phyloP scores from a whole-genome alignment of 2,888 invertebrate species.

The Andrena praecox region DNA sequence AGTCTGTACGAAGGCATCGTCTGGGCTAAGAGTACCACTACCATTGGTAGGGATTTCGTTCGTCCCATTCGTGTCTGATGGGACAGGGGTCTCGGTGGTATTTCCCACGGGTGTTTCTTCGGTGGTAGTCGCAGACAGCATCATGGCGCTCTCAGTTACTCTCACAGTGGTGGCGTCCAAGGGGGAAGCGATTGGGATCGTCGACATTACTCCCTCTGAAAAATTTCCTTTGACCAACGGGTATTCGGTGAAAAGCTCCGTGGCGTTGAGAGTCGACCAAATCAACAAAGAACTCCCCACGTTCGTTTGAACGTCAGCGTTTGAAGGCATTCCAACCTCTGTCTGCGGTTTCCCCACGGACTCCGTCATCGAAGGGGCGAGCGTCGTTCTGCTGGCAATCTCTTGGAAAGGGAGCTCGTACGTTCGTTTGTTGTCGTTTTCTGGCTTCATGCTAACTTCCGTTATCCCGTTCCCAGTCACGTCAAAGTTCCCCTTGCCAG shows the following conservation, averaged over 20 bases:
- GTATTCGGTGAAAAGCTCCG: slow-evolving; percentile 62
- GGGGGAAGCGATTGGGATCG: background rate
- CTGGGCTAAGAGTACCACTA: slow-evolving; percentile 20
- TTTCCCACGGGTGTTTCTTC: slow-evolving; percentile 16
- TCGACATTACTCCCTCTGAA: slow-evolving; percentile 14
- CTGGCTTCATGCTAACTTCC: slow-evolving; percentile 59
- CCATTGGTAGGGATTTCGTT: slow-evolving; percentile 42
- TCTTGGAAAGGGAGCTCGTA: slow-evolving; percentile 3
- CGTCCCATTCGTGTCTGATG: slow-evolving; percentile 39
- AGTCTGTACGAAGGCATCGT: slow-evolving; percentile 50
- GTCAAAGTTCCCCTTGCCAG: slow-evolving; percentile 61
- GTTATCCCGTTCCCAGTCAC: slow-evolving; percentile 74
- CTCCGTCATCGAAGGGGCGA: background rate
- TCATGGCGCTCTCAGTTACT: background rate
- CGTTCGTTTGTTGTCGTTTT: slow-evolving; percentile 21
- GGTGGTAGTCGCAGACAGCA: slow-evolving; percentile 2
- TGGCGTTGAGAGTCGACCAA: slow-evolving; percentile 66
- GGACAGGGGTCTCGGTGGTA: background rate
- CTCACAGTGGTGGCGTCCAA: background rate
- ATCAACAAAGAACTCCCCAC: slow-evolving; percentile 62
- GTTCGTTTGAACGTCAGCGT: slow-evolving; percentile 64
- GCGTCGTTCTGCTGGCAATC: slow-evolving; percentile 1
- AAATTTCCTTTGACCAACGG: slow-evolving; percentile 32
- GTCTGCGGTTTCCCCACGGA: slow-evolving; percentile 40
- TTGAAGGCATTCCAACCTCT: slow-evolving; percentile 7